Conservation (phyloP, 2,113 vertebrate genomes). For the Rattus rattus region DNA sequence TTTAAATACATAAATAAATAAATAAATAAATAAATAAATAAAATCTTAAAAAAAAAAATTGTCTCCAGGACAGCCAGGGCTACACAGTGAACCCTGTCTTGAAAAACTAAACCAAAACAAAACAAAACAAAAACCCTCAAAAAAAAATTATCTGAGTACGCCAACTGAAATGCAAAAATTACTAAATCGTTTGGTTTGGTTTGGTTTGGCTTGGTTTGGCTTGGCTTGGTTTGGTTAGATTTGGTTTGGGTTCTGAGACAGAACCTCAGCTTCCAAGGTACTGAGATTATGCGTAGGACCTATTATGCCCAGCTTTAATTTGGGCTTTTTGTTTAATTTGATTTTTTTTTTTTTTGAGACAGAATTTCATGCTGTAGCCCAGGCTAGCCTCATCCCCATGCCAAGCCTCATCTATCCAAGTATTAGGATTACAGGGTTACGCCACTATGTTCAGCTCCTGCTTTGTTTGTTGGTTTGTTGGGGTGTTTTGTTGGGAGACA, state of each 20-base stretch:
- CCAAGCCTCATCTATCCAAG: background rate
- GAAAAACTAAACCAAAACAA: too few species aligned
- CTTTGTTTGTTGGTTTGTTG: background rate
- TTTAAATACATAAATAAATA: too few species aligned
- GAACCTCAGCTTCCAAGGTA: background rate
- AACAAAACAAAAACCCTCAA: background rate
- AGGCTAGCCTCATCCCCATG: background rate
- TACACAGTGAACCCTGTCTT: too few species aligned
- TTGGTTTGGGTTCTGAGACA: background rate
- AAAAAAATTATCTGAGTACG: background rate
- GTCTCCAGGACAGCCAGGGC: too few species aligned
- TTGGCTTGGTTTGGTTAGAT: background rate
- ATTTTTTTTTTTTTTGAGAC: background rate
- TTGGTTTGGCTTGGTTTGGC: background rate
- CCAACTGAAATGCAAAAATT: background rate
- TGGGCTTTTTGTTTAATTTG: background rate
- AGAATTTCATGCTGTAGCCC: background rate
- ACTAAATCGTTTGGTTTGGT: background rate
- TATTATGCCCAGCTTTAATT: background rate
- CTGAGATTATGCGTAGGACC: too few species aligned
- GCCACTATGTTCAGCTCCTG: background rate
- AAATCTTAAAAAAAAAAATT: too few species aligned
- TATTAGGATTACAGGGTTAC: background rate
- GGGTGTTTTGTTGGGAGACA: background rate
- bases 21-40: too few species aligned